These are phyloP conservation scores for Helogale parvula DNA, from an alignment of 2,113 vertebrate genomes.

Conservation along the genomic window DNA sequence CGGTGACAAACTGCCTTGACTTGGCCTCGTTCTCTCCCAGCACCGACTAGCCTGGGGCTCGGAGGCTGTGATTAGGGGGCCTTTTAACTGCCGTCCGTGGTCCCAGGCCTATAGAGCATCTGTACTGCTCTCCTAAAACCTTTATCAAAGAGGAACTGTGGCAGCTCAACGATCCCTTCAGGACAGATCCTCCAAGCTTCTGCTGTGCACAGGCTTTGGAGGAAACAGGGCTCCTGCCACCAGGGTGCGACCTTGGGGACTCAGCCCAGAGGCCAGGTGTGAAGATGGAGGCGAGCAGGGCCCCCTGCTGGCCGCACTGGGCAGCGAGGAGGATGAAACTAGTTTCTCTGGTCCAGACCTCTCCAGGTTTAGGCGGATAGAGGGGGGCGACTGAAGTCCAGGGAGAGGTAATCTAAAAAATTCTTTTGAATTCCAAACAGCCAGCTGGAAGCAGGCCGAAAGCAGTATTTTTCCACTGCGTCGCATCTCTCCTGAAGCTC, in stretches of 20 bases:
- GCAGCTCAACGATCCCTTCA: not conserved
- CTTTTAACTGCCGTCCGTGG: not conserved
- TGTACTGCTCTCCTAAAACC: not conserved
- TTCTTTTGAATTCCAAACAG: not conserved
- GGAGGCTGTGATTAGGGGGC: not conserved
- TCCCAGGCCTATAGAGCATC: not conserved
- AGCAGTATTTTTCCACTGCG: not conserved
- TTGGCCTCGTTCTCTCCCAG: not conserved
- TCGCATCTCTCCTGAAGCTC: not conserved
- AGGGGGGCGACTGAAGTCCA: not conserved
- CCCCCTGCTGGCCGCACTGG: not conserved
- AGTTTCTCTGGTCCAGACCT: not conserved
- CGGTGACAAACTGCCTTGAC: not conserved
- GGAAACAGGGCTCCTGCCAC: not conserved
- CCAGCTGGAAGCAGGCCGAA: not conserved
- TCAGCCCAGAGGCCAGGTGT: not conserved
- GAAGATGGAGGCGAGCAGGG: rapidly evolving
- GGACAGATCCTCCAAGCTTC: not conserved
- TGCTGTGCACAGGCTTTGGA: not conserved
- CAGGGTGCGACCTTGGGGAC: not conserved
- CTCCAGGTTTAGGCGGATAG: not conserved
- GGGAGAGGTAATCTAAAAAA: not conserved
- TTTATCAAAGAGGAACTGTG: not conserved
- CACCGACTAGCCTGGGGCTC: not conserved
- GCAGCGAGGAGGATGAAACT: not conserved